Conservation (phyloP, 2,797 vertebrate genomes). For the Notolepis coatsorum region DNA sequence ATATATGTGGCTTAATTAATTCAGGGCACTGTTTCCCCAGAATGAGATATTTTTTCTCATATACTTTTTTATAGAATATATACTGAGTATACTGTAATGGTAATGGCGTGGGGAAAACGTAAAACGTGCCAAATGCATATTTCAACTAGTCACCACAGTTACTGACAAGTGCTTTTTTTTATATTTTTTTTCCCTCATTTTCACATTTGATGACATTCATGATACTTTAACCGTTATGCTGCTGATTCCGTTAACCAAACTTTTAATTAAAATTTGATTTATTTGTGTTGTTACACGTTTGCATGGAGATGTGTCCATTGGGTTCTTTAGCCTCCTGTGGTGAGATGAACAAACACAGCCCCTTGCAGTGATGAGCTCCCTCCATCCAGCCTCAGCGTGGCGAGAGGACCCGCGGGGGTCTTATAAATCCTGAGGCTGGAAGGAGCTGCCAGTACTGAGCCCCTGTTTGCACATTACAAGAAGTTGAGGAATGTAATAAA, state of each 20-base stretch:
- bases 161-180: slow-evolving; percentile 79
- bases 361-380: slow-evolving; percentile 61
- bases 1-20: slow-evolving; percentile 58
- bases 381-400: slow-evolving; percentile 54
- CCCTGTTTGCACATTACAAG: slow-evolving; percentile 71
- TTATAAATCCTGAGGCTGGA: slow-evolving; percentile 56
- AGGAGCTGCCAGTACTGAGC: slow-evolving; percentile 54
- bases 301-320: slow-evolving; percentile 78
- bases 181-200: slow-evolving; percentile 74
- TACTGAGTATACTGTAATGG: slow-evolving; percentile 64
- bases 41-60: slow-evolving; percentile 26
- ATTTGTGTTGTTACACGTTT: slow-evolving; percentile 87
- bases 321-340: slow-evolving; percentile 78
- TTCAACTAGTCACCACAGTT: slow-evolving; percentile 55
- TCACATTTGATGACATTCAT: slow-evolving; percentile 84
- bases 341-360: slow-evolving; percentile 71
- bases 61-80: slow-evolving; percentile 53
- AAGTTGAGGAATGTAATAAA: slow-evolving; percentile 81
- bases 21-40: slow-evolving; percentile 73
- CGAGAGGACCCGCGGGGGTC: slow-evolving; percentile 39
- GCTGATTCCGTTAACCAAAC: slow-evolving; percentile 87
- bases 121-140: slow-evolving; percentile 70
- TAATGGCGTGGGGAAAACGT: slow-evolving; percentile 72
- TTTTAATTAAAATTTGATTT: slow-evolving; percentile 88
- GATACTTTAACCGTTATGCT: slow-evolving; percentile 85